Percentiles rank a stretch among this genome's conserved stretches.
Evolutionary conservation across 2,113 vertebrate genomes (phyloP).

Genomic region (Oreocharis arfaki): DNA sequence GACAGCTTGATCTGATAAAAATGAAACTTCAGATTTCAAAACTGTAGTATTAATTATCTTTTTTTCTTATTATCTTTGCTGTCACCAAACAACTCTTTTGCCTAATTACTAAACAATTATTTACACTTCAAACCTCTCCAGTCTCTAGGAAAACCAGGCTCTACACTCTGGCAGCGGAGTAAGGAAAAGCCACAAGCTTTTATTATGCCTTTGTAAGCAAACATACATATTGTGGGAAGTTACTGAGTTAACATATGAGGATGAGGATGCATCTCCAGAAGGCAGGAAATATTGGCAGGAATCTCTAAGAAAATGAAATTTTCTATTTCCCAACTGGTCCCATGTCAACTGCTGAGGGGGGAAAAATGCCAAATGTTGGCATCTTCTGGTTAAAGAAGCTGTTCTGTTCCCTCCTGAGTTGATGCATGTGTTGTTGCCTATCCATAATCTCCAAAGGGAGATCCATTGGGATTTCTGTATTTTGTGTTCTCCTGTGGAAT

Average conservation of each 20-base stretch:
- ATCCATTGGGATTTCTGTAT: neutral
- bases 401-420: neutral
- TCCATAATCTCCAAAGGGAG: neutral
- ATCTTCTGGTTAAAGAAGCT: neutral
- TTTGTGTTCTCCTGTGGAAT: neutral
- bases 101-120: neutral
- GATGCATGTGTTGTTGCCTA: neutral
- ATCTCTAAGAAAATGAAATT: neutral
- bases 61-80: neutral
- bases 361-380: slow-evolving; percentile 3
- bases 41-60: neutral
- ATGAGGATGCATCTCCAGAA: neutral
- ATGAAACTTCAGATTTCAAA: neutral
- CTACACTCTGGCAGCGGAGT: neutral
- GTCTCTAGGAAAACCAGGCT: neutral
- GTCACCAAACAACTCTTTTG: neutral
- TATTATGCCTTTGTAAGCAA: slow-evolving; percentile 65
- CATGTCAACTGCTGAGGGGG: neutral
- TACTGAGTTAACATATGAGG: neutral
- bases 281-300: neutral
- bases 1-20: neutral
- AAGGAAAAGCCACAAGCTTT: slow-evolving; percentile 46
- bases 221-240: slow-evolving; percentile 40
- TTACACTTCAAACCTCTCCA: neutral
- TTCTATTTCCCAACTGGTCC: neutral